A percentile compares a stretch with the other conserved stretches of the same genome.
phyloP scores from a whole-genome alignment of 2,888 invertebrate species.

The Cryptocephalus primarius region DNA sequence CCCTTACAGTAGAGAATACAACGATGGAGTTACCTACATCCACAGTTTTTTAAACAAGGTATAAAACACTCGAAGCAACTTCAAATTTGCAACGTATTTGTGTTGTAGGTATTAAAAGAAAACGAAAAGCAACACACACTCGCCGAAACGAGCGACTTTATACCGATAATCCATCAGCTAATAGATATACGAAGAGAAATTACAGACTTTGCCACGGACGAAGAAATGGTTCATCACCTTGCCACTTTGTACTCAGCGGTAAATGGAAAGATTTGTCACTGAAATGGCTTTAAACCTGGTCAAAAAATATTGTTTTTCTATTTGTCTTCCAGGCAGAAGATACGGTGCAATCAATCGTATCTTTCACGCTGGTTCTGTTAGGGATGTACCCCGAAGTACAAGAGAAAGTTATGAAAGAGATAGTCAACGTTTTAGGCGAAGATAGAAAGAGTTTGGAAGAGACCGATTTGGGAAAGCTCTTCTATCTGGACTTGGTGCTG shows the following conservation, averaged over 20 bases:
- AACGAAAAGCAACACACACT: neutral
- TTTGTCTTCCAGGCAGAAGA: slow-evolving; percentile 24
- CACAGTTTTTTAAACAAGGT: slow-evolving; percentile 17
- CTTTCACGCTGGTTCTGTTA: slow-evolving; percentile 18
- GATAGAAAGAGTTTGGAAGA: slow-evolving; percentile 7
- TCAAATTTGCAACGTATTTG: too few relatives aligned
- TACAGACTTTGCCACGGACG: slow-evolving; percentile 16
- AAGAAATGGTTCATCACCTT: slow-evolving; percentile 21
- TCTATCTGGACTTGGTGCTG: slow-evolving; percentile 24
- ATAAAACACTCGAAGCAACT: neutral
- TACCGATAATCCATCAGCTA: slow-evolving; percentile 19
- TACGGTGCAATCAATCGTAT: slow-evolving; percentile 17
- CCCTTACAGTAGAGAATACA: slow-evolving; percentile 11
- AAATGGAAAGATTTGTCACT: slow-evolving; percentile 5
- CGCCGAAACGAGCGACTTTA: slow-evolving; percentile 1
- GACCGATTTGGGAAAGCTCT: slow-evolving; percentile 17
- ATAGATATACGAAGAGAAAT: slow-evolving; percentile 14
- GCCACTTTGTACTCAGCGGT: slow-evolving; percentile 20
- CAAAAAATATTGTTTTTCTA: neutral
- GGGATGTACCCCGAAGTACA: slow-evolving; percentile 26
- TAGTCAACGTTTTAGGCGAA: slow-evolving; percentile 11
- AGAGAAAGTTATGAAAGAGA: slow-evolving; percentile 15
- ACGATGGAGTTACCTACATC: slow-evolving; percentile 10
- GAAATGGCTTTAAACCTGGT: neutral
- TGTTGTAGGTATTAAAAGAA: neutral